Conservation (phyloP, 2,888 invertebrate species). For the Cheilosia scutellata region DNA sequence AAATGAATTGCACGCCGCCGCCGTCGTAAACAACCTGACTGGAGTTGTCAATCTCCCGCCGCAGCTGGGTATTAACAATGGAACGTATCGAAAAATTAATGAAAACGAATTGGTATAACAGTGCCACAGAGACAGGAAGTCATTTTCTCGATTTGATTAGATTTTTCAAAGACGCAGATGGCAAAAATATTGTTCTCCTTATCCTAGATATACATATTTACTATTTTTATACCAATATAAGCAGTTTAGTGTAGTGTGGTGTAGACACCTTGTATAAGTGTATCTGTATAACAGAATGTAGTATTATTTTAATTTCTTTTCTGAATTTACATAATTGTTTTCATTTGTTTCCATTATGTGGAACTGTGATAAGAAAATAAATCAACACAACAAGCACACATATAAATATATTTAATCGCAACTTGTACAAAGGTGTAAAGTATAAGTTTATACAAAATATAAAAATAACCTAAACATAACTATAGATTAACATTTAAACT, state of each 20-base stretch:
- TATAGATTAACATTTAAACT: conserved; percentile 25
- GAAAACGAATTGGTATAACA: conserved; percentile 67
- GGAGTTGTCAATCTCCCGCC: conserved; percentile 28
- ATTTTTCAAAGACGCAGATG: neutral
- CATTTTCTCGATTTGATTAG: neutral
- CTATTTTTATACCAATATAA: neutral
- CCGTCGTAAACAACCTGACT: neutral
- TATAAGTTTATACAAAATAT: conserved; percentile 15
- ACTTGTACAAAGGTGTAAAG: conserved; percentile 32
- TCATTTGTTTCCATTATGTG: conserved; percentile 50
- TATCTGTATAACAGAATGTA: conserved; percentile 19
- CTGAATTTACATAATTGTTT: conserved; percentile 4
- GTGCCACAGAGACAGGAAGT: neutral
- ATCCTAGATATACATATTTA: neutral
- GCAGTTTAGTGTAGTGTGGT: neutral
- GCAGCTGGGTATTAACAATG: conserved; percentile 32
- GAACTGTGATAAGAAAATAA: conserved; percentile 61
- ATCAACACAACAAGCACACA: neutral
- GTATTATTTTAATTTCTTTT: conserved; percentile 35
- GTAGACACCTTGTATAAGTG: neutral
- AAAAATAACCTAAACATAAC: neutral
- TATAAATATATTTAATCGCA: conserved; percentile 9
- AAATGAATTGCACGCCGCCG: conserved; percentile 2
- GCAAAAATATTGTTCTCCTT: neutral
- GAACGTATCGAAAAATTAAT: conserved; percentile 63